Evolutionary conservation across 1,140 invertebrate species (phyloP).

Genomic region (Drosophila mauritiana): DNA sequence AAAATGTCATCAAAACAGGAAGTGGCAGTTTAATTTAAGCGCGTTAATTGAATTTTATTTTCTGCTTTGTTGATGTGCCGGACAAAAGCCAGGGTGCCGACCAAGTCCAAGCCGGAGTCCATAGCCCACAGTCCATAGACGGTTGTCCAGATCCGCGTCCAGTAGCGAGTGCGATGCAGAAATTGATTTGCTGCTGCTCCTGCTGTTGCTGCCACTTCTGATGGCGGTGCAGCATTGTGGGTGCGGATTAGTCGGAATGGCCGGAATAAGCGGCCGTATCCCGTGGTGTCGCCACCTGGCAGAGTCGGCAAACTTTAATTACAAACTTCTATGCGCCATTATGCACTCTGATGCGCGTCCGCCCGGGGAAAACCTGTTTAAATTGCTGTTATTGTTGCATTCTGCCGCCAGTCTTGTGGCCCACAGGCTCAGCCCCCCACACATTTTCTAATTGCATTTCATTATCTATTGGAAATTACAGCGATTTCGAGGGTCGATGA

Average conservation of each 20-base stretch:
- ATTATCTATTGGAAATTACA: constrained; percentile 73
- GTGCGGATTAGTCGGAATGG: not conserved
- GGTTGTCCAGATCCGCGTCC: constrained; percentile 9
- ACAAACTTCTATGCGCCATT: constrained; percentile 64
- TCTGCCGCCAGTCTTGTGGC: constrained; percentile 25
- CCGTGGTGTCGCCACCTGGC: constrained; percentile 44
- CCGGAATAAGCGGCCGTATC: constrained; percentile 23
- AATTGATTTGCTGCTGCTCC: constrained; percentile 70
- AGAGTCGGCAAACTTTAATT: constrained; percentile 76
- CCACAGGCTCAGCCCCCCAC: constrained; percentile 13
- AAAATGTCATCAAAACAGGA: constrained; percentile 84
- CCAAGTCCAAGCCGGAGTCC: constrained; percentile 15
- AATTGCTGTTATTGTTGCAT: constrained; percentile 72
- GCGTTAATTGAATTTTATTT: constrained; percentile 84
- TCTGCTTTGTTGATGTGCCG: constrained; percentile 52
- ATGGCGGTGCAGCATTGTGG: constrained; percentile 4
- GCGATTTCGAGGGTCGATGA: constrained; percentile 43
- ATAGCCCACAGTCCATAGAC: not conserved
- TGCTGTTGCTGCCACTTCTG: constrained; percentile 13
- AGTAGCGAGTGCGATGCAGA: constrained; percentile 48
- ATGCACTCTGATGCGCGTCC: constrained; percentile 27
- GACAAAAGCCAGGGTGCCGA: constrained; percentile 20
- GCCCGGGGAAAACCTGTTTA: constrained; percentile 46
- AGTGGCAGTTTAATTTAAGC: constrained; percentile 84
- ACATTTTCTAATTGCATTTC: constrained; percentile 76